phyloP scores from a whole-genome alignment of 2,113 vertebrate genomes.

The Oreochromis niloticus region DNA sequence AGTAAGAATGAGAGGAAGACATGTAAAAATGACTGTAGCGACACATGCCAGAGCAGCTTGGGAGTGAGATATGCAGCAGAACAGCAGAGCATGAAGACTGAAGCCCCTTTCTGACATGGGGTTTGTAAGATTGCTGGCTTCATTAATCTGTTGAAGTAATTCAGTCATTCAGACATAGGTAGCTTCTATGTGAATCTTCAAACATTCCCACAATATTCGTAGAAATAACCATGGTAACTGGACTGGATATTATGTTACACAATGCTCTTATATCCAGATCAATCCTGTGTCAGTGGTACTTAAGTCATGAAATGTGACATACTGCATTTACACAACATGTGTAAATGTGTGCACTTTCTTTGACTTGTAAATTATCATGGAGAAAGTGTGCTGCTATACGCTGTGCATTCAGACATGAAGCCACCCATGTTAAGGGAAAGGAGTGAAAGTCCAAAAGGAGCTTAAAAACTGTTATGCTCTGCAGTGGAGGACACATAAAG shows the following conservation, averaged over 20 bases:
- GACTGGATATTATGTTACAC: background rate
- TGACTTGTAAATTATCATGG: background rate
- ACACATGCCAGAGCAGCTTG: background rate
- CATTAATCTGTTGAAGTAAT: background rate
- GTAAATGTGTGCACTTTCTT: background rate
- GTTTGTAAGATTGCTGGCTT: background rate
- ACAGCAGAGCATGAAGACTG: background rate
- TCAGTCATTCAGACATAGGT: background rate
- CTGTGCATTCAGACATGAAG: background rate
- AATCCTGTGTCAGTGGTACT: background rate
- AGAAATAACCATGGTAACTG: background rate
- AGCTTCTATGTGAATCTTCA: fast-evolving
- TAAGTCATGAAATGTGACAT: background rate
- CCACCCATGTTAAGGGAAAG: background rate
- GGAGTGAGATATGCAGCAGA: background rate
- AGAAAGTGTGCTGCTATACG: background rate
- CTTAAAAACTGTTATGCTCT: background rate
- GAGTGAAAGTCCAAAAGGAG: background rate
- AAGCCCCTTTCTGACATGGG: background rate
- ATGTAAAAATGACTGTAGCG: background rate
- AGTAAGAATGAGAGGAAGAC: background rate
- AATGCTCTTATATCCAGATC: background rate
- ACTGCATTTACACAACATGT: background rate
- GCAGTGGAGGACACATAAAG: background rate
- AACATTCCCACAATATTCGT: background rate